phyloP scores from a whole-genome alignment of 1,140 invertebrate genomes.

The Caenorhabditis tropicalis region DNA sequence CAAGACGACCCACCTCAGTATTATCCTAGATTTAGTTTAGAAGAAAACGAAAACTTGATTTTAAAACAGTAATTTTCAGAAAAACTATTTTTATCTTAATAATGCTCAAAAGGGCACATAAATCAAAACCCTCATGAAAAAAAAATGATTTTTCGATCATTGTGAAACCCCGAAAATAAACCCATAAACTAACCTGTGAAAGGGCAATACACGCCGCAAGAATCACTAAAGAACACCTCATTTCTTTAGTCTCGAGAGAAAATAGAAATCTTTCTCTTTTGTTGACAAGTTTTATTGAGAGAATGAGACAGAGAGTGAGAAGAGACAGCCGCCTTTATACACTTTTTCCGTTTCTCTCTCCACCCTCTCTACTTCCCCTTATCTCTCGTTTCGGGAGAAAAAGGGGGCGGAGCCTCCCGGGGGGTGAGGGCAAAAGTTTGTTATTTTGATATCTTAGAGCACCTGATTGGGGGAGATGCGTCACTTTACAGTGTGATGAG shows the following conservation, averaged over 20 bases:
- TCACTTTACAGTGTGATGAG: neutral
- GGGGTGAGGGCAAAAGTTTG: neutral
- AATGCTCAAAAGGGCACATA: no score
- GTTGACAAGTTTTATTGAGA: constrained; percentile 30
- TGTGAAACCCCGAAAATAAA: neutral
- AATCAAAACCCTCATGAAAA: no score
- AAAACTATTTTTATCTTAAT: no score
- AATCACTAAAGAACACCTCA: constrained; percentile 13
- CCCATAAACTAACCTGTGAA: neutral
- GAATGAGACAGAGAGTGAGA: no score
- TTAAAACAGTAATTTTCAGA: no score
- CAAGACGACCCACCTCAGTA: no score
- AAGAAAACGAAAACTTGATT: no score
- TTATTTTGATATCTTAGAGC: constrained; percentile 14
- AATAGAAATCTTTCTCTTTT: neutral
- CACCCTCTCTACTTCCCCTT: neutral
- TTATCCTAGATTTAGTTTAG: no score
- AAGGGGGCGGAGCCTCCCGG: neutral
- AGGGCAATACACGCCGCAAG: neutral
- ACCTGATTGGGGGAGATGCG: neutral
- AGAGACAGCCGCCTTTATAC: neutral
- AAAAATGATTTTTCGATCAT: no score
- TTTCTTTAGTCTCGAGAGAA: neutral
- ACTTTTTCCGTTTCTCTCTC: neutral
- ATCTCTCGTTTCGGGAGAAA: neutral